Conservation (phyloP, 2,113 vertebrate genomes). For the Oncorhynchus masou region DNA sequence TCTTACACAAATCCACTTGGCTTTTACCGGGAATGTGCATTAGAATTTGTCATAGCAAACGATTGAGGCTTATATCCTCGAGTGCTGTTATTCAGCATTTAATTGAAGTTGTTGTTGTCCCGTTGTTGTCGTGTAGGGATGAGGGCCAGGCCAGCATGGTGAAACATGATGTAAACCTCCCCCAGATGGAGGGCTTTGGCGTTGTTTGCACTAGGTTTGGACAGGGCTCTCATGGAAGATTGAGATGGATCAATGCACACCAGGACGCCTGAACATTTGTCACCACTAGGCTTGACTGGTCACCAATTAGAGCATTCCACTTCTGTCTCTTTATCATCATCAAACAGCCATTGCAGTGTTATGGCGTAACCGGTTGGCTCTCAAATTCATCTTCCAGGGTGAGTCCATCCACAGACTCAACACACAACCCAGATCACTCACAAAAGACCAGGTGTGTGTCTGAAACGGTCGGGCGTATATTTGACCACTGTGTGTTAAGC, state of each 20-base stretch:
- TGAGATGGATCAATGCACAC: constrained; percentile 60
- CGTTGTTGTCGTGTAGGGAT: background rate
- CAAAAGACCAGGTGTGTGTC: constrained; percentile 55
- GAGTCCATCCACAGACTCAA: constrained; percentile 27
- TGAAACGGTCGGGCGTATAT: constrained; percentile 3
- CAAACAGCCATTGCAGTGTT: constrained; percentile 55
- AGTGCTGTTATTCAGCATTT: background rate
- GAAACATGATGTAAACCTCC: background rate
- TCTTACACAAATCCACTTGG: background rate
- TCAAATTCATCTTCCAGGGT: constrained; percentile 50
- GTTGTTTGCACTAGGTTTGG: constrained; percentile 43
- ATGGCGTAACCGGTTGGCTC: constrained; percentile 43
- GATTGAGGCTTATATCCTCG: background rate
- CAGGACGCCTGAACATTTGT: constrained; percentile 53
- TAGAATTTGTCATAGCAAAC: background rate
- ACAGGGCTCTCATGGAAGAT: constrained; percentile 36
- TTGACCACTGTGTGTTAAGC: constrained; percentile 57
- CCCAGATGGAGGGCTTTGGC: constrained; percentile 2
- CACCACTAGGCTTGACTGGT: constrained; percentile 46
- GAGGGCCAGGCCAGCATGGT: background rate
- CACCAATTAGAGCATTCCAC: constrained; percentile 46
- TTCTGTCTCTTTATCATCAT: constrained; percentile 60
- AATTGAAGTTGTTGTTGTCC: background rate
- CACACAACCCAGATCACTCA: constrained; percentile 34
- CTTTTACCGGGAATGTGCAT: background rate